Evolutionary conservation across 2,113 vertebrate genomes (phyloP).

Genomic region (Psephotus haematonotus): DNA sequence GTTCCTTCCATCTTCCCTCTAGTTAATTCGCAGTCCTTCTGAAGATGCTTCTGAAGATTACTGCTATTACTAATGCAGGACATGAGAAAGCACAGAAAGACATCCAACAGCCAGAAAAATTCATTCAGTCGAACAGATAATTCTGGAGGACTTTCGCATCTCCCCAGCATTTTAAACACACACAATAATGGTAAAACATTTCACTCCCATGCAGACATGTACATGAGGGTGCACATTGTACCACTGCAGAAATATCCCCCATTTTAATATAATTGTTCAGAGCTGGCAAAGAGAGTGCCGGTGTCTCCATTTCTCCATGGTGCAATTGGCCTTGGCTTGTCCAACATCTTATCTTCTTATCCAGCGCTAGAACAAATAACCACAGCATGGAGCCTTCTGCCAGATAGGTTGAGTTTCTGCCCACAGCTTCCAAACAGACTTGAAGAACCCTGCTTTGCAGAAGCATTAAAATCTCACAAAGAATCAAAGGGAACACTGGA

Average conservation of each 20-base stretch:
- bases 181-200: background rate
- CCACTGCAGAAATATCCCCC: background rate
- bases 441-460: background rate
- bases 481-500: background rate
- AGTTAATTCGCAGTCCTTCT: background rate
- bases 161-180: background rate
- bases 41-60: background rate
- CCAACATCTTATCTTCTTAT: background rate
- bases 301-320: background rate
- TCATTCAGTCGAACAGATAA: background rate
- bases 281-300: background rate
- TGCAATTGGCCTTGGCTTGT: background rate
- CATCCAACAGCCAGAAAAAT: background rate
- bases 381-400: background rate
- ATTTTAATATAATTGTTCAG: background rate
- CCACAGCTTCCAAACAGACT: background rate
- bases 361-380: background rate
- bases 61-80: background rate
- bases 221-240: fast-evolving
- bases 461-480: background rate
- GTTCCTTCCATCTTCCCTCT: background rate
- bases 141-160: background rate
- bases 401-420: background rate
- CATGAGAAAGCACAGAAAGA: background rate
- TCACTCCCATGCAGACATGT: fast-evolving